A percentile compares a stretch with the other conserved stretches of the same genome.
phyloP scores from a whole-genome alignment of 2,888 invertebrate species.

The Zeuzera pyrina region DNA sequence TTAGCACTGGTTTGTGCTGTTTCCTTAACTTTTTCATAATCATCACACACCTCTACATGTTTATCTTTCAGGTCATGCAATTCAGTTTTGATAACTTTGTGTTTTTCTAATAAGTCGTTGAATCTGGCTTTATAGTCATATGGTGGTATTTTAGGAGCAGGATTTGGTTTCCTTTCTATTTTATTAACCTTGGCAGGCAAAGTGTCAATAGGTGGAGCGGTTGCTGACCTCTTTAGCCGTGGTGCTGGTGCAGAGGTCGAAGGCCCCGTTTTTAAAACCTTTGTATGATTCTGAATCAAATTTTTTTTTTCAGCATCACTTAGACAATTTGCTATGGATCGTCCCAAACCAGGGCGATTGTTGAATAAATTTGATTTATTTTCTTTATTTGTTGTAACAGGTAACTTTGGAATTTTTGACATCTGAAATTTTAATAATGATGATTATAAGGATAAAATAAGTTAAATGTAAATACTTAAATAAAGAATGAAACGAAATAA shows the following conservation, averaged over 20 bases:
- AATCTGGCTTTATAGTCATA: constrained; percentile 79
- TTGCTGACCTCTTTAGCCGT: constrained; percentile 47
- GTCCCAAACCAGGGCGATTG: constrained; percentile 26
- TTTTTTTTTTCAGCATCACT: constrained; percentile 57
- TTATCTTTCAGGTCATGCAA: constrained; percentile 64
- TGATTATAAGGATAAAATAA: too few species aligned
- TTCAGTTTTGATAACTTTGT: constrained; percentile 68
- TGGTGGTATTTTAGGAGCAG: constrained; percentile 71
- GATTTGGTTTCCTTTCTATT: constrained; percentile 46
- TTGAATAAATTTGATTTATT: constrained; percentile 44
- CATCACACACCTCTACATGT: constrained; percentile 62
- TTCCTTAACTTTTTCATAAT: constrained; percentile 65
- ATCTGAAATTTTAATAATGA: constrained; percentile 35
- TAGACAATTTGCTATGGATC: constrained; percentile 40
- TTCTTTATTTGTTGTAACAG: constrained; percentile 47
- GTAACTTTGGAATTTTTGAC: constrained; percentile 62
- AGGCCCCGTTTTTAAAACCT: constrained; percentile 10
- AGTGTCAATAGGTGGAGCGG: constrained; percentile 35
- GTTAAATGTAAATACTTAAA: too few species aligned
- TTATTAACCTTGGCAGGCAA: constrained; percentile 41
- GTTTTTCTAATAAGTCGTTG: constrained; percentile 73
- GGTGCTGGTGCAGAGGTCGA: constrained; percentile 29
- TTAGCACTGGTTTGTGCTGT: constrained; percentile 34
- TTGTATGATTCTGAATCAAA: constrained; percentile 53
- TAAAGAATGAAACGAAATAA: too few species aligned